Base-by-base conservation (phyloP, 2,113 vertebrate genomes). In the Phyllostomus hastatus region DNA sequence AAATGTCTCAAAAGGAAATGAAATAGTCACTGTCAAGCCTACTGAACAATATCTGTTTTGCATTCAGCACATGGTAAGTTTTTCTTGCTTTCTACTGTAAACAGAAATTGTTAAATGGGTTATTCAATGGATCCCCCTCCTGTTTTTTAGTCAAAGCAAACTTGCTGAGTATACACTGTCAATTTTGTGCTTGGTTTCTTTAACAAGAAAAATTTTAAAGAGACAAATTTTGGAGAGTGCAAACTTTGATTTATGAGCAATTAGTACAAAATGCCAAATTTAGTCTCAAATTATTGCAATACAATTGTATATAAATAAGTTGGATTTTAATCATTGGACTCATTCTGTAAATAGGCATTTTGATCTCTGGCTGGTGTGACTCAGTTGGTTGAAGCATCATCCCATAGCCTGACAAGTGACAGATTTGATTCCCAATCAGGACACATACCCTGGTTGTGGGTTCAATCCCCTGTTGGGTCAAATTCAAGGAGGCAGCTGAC, bases 1-100 rank as follows among this genome's bases (percentile, higher is more conserved):
- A 95, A 96, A 96, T 88, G 35, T 95, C 93, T 97, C 97, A 80
- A 81, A 96, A 97, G 90, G 24, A 91, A 92, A 82, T 4, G 41
- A 96, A 97, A 64, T 57, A 15, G 54, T 73, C 19, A 46, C 54
- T 50, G 11, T 78, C 86, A 91, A 86, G 96, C 35, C 9, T 43
- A 67, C 95, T 81, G 54, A 73, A 95, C 48, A 97, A 46, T 59
- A 81, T 95, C 80, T 96, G 38, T 79, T 97, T 96, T 89, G 33
- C 10, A 72, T 78, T 91, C 8, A 78, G 35, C 79, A 43, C 70
- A 50, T 5, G 54, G 33, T 35, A 96, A 95, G 19, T 81, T 64
- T 41, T 78, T 91, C 64, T 81, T 94, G 72, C 31, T 90, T 85
- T 52, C 57, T 86, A 89, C 0, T 41, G 46, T 90, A 28, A 94